Percentiles rank a stretch among this genome's conserved stretches.
Evolutionary conservation across 2,888 invertebrate genomes (phyloP).

Genomic region (Campoplex nolae): DNA sequence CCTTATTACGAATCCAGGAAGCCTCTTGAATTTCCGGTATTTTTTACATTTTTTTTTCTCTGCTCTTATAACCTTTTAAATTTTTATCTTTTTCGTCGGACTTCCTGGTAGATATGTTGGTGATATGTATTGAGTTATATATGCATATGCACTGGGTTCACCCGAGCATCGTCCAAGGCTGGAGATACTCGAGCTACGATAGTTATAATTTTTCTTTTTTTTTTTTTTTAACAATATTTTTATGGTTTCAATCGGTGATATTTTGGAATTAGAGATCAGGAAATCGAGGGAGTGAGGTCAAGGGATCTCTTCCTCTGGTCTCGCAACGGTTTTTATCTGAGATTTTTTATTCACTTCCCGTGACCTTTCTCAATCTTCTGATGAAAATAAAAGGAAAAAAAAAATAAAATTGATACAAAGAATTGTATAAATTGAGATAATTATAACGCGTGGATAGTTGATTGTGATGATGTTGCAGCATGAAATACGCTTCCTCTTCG

Average conservation of each 20-base stretch:
- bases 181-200: conserved; percentile 26
- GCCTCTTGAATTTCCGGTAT: conserved; percentile 65
- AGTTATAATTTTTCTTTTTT: background rate
- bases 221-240: background rate
- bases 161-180: conserved; percentile 41
- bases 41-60: conserved; percentile 47
- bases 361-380: conserved; percentile 61
- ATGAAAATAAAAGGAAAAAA: background rate
- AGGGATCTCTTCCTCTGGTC: conserved; percentile 39
- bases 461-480: background rate
- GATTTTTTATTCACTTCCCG: conserved; percentile 60
- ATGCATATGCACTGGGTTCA: conserved; percentile 2
- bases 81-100: conserved; percentile 11
- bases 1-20: conserved; percentile 71
- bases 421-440: background rate
- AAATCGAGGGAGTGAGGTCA: conserved; percentile 57
- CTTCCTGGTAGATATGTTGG: conserved; percentile 59
- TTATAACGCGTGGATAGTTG: background rate
- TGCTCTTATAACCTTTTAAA: too few relatives aligned
- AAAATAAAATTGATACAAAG: background rate
- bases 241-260: background rate
- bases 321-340: conserved; percentile 10
- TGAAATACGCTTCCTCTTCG: conserved; percentile 52
- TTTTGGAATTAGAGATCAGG: conserved; percentile 34
- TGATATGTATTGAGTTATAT: conserved; percentile 63